phyloP scores from a whole-genome alignment of 1,140 invertebrate genomes.

The Heliothis virescens region DNA sequence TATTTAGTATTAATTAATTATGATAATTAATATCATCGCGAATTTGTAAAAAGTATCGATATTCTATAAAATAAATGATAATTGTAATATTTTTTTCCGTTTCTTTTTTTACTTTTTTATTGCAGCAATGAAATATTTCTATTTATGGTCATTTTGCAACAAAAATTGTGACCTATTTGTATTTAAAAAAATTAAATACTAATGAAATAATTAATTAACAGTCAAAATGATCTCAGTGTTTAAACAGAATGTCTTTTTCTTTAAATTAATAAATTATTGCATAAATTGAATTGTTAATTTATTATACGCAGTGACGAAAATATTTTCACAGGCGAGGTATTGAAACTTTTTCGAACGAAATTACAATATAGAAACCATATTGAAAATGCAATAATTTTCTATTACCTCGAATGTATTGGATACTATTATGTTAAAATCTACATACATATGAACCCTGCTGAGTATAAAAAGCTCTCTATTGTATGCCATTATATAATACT shows the following conservation, averaged over 20 bases:
- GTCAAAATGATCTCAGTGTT: constrained; percentile 14
- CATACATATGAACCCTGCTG: not conserved
- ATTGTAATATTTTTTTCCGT: constrained; percentile 3
- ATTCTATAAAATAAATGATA: constrained; percentile 14
- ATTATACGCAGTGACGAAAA: not conserved
- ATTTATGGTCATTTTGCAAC: constrained; percentile 5
- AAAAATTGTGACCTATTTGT: not conserved
- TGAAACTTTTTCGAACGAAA: not conserved
- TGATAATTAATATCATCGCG: constrained; percentile 24
- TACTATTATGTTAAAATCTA: too few relatives aligned
- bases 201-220: not conserved
- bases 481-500: not conserved
- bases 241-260: not conserved
- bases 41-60: constrained; percentile 34
- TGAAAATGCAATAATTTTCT: not conserved
- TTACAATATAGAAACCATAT: not conserved
- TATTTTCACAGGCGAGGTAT: not conserved
- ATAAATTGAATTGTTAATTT: not conserved
- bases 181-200: not conserved
- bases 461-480: constrained; percentile 12
- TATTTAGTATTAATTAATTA: constrained; percentile 29
- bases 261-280: not conserved
- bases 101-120: constrained; percentile 28
- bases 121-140: not conserved
- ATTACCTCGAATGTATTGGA: not conserved